Evolutionary conservation across 2,797 vertebrate genomes (phyloP), one percentile per base, ranked within the genome.

Genomic region (Glyptemys insculpta): DNA sequence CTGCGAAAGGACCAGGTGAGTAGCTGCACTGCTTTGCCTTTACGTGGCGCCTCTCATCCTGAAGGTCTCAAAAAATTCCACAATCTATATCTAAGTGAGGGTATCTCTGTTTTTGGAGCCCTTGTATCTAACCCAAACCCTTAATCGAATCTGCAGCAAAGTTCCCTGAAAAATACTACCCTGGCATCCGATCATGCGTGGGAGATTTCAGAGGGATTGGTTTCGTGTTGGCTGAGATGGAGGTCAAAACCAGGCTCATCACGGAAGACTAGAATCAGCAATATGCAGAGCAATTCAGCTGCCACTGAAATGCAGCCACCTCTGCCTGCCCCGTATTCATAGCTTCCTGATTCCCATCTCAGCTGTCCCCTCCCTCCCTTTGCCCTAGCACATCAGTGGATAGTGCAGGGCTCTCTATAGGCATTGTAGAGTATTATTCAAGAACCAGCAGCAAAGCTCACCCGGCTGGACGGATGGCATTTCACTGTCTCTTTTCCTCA

Each of bases 1-100:
- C 92, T 83, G 3, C 0, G 0, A 76, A 88, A 5, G 98, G 98
- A 57, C 0, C 96, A 19, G 53, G 98, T 98, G 93, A 98, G 98
- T 97, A 81, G 19, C 15, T 25, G 7, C 8, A 21, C 12, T 27
- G 72, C 72, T 76, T 76, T 27, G 25, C 25, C 12, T 44, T 27
- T 27, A 44, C 1, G 4, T 44, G 21, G 25, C 2, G 2, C 12
- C 72, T 76, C 15, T 76, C 41, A 25, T 44, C 72, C 41, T 76
- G 41, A 25, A 76, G 23, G 41, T n/a, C 34, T 68, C n/a, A n/a
- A n/a, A n/a, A 2, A 19, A 68, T 68, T 68, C 8, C 34, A 37
- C 34, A 37, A 19, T 5, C 62, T 68, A 29, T 59, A 29, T 3
- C 6, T 12, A 74, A 15, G 72, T 27, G 25, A 44, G 9, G 5